Evolutionary conservation across 1,140 invertebrate genomes (phyloP), one percentile per base, ranked within the genome.

Genomic region (Drosophila fuyamai): DNA sequence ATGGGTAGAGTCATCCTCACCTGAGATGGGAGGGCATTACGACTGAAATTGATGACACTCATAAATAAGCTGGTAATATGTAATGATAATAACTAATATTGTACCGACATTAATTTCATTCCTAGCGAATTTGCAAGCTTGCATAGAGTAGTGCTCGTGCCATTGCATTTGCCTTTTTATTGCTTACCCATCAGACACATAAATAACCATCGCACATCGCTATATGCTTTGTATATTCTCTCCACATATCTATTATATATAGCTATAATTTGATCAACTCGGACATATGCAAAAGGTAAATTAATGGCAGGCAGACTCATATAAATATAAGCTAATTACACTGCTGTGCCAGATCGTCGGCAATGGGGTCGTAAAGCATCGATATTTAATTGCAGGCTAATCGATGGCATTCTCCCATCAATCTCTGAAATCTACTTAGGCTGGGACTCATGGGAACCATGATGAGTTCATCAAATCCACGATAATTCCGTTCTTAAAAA

Each of bases 41-140:
- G 40, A 43, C 56, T 76, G 16, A 62, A 85, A 85, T 86, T 85
- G 82, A 86, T 86, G 81, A 85, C 68, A 78, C 82, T 86, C 81
- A 78, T 85, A 86, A 85, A 86, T 80, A 62, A 63, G 47, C 54
- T 62, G 44, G 56, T 46, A 75, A 56, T 72, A 41, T 36, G 36
- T 18, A 29, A 53, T 67, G 62, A 72, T 62, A 51, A 76, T 77
- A 73, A 61, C 62, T 77, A 79, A 79, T 79, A 61, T 60, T 61
- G 41, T 48, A 43, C 36, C 40, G 40, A 59, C 75, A 56, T 81
- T 59, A 71, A 81, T 81, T 76, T 36, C 16, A 67, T 41, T 66
- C 36, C 50, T 9, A 43, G 38, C 14, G 41, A 67, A 59, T 67
- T 54, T 51, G 51, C 58, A 56, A 74, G 60, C 60, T 53, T 56